Base-by-base conservation (phyloP, 1,140 invertebrate genomes). In the Zaprionus ghesquierei region DNA sequence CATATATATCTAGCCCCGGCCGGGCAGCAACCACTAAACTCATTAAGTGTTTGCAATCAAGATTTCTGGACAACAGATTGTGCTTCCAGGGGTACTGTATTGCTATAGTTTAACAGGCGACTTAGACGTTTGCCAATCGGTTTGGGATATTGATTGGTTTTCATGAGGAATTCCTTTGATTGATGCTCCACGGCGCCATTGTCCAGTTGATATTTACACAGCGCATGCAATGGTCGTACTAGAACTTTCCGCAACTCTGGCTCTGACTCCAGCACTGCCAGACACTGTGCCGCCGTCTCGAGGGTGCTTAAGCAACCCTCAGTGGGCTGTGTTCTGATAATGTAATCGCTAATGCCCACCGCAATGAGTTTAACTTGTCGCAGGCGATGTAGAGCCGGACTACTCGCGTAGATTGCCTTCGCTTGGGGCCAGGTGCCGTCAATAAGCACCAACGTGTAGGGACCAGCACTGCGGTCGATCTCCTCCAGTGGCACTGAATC, bases 341-440 rank as follows among this genome's bases (percentile, higher is more conserved):
- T 96, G 92, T 98, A 99, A 92, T 96, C 95, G 92, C 97, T 98
- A 49, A 93, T 94, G 68, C 93, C 94, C 49, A 93, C 94, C 5
- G 94, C 94, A 44, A 96, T 92, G 29, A 98, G 92, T 92, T 98
- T 97, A 2, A 97, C 96, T 85, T 96, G 95, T 74, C 93, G 94
- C 46, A 97, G 87, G 51, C 92, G 92, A 79, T 95, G 94, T 41
- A 97, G 90, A 29, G 94, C 92, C n/a, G 94, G 93, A 91, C 95
- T 96, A 46, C 95, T 94, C 38, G 95, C 94, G 92, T 96, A 97
- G 63, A 97, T 97, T 13, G 95, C 95, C 93, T 97, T 98, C 10
- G 98, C 97, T 93, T 99, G 97, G 15, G 96, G 95, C 97, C 97
- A 99, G 31, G 97, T 99, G 27, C 97, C 97, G 94, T 99, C 97